Base-by-base conservation (phyloP, 2,797 vertebrate genomes). In the Betta splendens region DNA sequence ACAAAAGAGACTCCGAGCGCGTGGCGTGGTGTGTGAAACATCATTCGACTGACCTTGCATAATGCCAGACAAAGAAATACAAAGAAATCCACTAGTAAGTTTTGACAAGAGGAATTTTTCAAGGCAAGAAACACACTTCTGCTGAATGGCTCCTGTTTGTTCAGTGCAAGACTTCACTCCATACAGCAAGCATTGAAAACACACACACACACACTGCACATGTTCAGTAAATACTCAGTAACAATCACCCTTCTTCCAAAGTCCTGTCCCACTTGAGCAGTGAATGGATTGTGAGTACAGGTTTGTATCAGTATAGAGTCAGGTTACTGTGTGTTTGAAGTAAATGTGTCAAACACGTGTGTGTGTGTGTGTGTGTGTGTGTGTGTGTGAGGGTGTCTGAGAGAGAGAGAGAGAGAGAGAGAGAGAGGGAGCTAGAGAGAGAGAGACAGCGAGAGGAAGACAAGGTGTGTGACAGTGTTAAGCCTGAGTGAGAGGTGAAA, bases 401-500 rank as follows among this genome's bases (percentile, higher is more conserved):
- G 58, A 39, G 43, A n/a, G n/a, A n/a, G n/a, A n/a, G n/a, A n/a
- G n/a, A n/a, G n/a, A n/a, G n/a, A n/a, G n/a, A n/a, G n/a, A n/a
- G n/a, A n/a, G n/a, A n/a, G n/a, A n/a, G n/a, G n/a, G n/a, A n/a
- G n/a, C n/a, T n/a, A n/a, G n/a, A n/a, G n/a, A n/a, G n/a, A n/a
- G n/a, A n/a, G n/a, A n/a, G n/a, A n/a, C 53, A 44, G 53, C 33
- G 42, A 26, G 32, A 56, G 55, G n/a, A n/a, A 51, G 47, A 53
- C 50, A 37, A 49, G 44, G 69, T 72, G 75, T 70, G 75, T 74
- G 75, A 72, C 66, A 66, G 83, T 48, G 72, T 79, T 75, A 81
- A 84, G 79, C 75, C 63, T 77, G 78, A 80, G 79, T 76, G 83
- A 80, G 76, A 83, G 82, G 78, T 75, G 85, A 83, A 85, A 80